Conservation (phyloP, 2,797 vertebrate species). For the Neomorphus geoffroyi region DNA sequence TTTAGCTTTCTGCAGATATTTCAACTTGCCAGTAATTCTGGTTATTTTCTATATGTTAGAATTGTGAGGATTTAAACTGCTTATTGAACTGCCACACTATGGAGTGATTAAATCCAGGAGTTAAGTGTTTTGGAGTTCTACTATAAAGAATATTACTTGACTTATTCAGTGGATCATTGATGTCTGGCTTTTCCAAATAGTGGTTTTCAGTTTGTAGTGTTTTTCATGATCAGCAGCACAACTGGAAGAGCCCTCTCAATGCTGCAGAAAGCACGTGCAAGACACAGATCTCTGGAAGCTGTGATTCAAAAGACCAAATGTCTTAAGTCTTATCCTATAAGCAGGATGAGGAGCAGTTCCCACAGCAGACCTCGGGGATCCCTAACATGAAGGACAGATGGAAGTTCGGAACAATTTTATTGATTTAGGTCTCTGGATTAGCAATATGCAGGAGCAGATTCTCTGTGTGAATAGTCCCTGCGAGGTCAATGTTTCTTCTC, state of each 20-base stretch:
- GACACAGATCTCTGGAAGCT: neutral
- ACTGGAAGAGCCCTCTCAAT: neutral
- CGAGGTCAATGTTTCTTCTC: neutral
- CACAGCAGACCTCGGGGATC: neutral
- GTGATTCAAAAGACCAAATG: neutral
- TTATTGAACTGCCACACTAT: neutral
- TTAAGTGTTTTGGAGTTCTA: neutral
- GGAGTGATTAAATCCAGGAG: neutral
- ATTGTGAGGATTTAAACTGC: neutral
- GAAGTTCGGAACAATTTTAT: neutral
- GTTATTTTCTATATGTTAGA: neutral
- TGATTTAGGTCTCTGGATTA: neutral
- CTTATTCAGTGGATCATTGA: neutral
- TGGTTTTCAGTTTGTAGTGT: neutral
- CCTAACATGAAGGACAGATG: neutral
- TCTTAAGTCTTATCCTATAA: neutral
- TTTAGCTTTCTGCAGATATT: neutral
- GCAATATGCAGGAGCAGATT: neutral
- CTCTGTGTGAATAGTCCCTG: neutral
- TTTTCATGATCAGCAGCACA: neutral
- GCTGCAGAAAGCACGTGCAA: neutral
- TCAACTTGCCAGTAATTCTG: neutral
- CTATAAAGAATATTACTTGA: neutral
- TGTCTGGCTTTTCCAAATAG: neutral
- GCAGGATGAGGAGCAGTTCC: fast-evolving